These are phyloP conservation scores for Psococerastis gibbosa DNA, from an alignment of 2,888 invertebrate species.

Conservation along the genomic window DNA sequence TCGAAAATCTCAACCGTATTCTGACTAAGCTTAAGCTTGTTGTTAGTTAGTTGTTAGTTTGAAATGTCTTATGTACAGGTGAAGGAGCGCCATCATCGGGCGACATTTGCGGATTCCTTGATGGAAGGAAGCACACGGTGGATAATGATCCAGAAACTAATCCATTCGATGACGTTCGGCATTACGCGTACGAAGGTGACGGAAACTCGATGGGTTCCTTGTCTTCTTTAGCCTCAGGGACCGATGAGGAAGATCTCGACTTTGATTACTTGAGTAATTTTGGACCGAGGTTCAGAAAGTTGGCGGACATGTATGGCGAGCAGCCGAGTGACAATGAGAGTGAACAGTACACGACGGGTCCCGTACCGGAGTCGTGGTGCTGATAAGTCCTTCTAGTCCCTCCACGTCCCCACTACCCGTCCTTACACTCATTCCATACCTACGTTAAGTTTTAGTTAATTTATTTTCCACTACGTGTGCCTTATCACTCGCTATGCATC, in stretches of 20 bases:
- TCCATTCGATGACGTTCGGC: conserved; percentile 90
- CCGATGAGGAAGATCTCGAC: conserved; percentile 80
- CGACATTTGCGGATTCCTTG: conserved; percentile 77
- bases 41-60: too few species aligned
- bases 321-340: conserved; percentile 66
- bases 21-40: too few species aligned
- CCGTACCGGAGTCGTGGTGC: conserved; percentile 60
- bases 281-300: conserved; percentile 86
- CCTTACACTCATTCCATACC: too few species aligned
- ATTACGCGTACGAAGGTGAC: conserved; percentile 96
- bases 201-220: conserved; percentile 84
- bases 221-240: conserved; percentile 76
- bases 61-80: too few species aligned
- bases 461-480: too few species aligned
- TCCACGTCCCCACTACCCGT: not conserved
- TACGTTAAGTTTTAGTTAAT: too few species aligned
- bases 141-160: conserved; percentile 82
- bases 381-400: conserved; percentile 22
- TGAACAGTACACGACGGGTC: conserved; percentile 50
- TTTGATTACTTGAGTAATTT: conserved; percentile 90
- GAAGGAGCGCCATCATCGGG: conserved; percentile 36
- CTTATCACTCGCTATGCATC: too few species aligned
- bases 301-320: conserved; percentile 91
- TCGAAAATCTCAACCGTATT: too few species aligned
- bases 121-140: conserved; percentile 72